phyloP scores from a whole-genome alignment of 2,797 vertebrate species.

The Periophthalmus magnuspinnatus region DNA sequence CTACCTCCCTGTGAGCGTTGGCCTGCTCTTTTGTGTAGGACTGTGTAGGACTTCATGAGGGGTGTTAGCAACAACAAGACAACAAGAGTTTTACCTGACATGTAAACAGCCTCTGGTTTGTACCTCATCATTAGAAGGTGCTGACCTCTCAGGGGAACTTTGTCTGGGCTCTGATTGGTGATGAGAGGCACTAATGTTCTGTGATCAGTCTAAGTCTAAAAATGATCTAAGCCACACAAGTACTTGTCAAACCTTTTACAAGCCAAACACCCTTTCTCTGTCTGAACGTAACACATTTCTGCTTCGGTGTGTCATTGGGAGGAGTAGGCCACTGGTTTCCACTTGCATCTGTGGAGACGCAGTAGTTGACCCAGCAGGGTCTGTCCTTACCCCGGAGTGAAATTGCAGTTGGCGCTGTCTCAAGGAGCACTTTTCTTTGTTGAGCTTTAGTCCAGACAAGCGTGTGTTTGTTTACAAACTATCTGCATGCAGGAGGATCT shows the following conservation, averaged over 20 bases:
- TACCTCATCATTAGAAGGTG: neutral
- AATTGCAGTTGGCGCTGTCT: no score
- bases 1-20: conserved; percentile 6
- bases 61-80: neutral
- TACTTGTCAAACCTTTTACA: conserved; percentile 11
- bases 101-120: neutral
- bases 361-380: no score
- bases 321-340: conserved; percentile 9
- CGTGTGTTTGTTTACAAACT: no score
- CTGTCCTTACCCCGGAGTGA: no score
- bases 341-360: conserved; percentile 1
- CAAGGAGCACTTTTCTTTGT: no score
- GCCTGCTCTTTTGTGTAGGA: neutral
- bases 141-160: neutral
- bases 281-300: conserved; percentile 4
- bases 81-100: neutral
- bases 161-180: neutral
- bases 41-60: conserved; percentile 3
- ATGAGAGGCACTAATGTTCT: neutral
- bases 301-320: neutral
- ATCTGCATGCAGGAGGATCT: no score
- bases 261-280: conserved; percentile 11
- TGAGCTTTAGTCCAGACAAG: no score
- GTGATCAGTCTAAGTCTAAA: conserved; percentile 12
- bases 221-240: conserved; percentile 2